These are phyloP conservation scores for Tubulanus polymorphus DNA, from an alignment of 2,888 invertebrate species.

Conservation along the genomic window DNA sequence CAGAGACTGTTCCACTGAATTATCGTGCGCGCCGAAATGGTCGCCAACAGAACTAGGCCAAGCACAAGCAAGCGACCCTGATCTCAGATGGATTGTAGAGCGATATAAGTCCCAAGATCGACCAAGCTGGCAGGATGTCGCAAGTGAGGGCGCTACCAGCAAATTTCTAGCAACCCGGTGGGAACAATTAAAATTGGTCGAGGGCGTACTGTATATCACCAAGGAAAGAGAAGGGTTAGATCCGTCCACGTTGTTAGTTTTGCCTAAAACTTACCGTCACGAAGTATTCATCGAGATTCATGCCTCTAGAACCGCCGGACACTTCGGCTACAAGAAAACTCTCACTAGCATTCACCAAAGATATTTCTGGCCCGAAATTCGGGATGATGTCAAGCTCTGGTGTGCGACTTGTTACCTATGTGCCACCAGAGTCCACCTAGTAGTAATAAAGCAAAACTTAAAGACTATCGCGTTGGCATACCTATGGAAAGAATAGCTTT, in stretches of 20 bases:
- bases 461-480: constrained; percentile 1
- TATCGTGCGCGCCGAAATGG: background rate
- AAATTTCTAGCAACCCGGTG: background rate
- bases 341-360: constrained; percentile 5
- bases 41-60: background rate
- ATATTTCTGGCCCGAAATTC: constrained; percentile 12
- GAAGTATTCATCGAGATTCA: background rate
- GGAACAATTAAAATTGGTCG: background rate
- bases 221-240: background rate
- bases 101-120: too few relatives aligned
- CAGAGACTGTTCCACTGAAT: background rate
- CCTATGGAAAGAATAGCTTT: constrained; percentile 15
- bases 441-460: constrained; percentile 2
- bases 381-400: constrained; percentile 11
- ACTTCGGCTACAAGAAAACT: constrained; percentile 12
- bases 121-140: background rate
- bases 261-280: background rate
- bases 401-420: constrained; percentile 3
- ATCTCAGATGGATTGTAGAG: background rate
- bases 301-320: constrained; percentile 5
- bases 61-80: background rate
- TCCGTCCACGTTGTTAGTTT: background rate
- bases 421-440: background rate
- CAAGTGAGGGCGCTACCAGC: background rate
- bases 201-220: background rate